Evolutionary conservation across 1,140 invertebrate genomes (phyloP), one percentile per base, ranked within the genome.

Genomic region (Drosophila ohnishii): DNA sequence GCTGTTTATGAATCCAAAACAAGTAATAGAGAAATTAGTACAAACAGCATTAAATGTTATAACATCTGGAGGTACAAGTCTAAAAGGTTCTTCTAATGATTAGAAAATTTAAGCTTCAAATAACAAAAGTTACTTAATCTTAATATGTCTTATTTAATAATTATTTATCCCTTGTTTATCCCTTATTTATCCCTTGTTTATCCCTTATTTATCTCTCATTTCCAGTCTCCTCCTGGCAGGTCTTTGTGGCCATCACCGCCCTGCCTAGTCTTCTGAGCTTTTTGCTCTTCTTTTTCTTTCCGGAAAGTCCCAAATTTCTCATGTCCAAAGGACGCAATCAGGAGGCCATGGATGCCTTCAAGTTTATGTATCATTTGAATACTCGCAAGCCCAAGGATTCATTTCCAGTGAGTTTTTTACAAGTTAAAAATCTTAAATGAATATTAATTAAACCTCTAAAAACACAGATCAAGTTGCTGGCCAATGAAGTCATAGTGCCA

Each of bases 271-370:
- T 97, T 0, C 72, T 95, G 6, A 94, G 94, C 8, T 94, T 93
- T 1, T 48, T 94, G 10, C 91, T 93, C 0, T 93, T 96, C 50
- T 92, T 94, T 47, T 95, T 95, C 75, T 93, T 96, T 5, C 95
- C 96, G 1, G 96, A 97, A 90, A 97, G 95, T 82, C 96, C 96
- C 6, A 97, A 97, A 90, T 97, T 96, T 89, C 91, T 96, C 0
- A 95, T 97, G 94, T 94, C 95, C 0, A 92, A 94, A 78, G 95
- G 95, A 58, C 93, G 94, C 47, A 95, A 95, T 66, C 92, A 94
- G 0, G 95, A 95, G 75, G 95, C 96, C 92, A 55, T 91, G 57
- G 57, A 60, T 19, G 90, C 80, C 22, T 91, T 91, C 22, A 50
- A 73, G 22, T 81, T 77, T 7, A 90, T 91, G 1, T 91, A 90